Conservation (phyloP, 2,113 vertebrate species). For the Talpa occidentalis region DNA sequence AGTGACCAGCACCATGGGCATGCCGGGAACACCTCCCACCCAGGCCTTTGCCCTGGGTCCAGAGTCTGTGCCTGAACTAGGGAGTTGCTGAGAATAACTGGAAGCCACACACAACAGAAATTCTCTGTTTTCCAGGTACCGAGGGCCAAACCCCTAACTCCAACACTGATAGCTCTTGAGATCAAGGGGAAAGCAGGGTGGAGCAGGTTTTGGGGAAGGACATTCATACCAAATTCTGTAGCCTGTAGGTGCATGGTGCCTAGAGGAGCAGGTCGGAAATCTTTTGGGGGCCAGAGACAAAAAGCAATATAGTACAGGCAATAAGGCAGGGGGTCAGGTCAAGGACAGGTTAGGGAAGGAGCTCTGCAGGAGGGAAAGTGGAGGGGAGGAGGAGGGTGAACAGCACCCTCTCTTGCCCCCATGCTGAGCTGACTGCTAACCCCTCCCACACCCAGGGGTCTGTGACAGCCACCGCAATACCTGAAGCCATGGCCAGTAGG, state of each 20-base stretch:
- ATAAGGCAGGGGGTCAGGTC: neutral
- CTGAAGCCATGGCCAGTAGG: neutral
- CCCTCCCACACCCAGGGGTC: neutral
- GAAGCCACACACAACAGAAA: neutral
- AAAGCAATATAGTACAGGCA: neutral
- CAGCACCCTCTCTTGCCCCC: no score
- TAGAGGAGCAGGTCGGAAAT: conserved; percentile 46
- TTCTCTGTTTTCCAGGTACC: neutral
- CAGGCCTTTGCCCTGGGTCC: conserved; percentile 70
- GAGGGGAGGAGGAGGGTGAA: neutral
- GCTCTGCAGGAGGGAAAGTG: neutral
- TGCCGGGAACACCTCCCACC: conserved; percentile 48
- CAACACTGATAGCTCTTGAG: neutral
- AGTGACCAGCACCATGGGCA: neutral
- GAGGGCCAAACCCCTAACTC: neutral
- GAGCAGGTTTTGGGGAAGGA: neutral
- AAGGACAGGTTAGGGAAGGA: neutral
- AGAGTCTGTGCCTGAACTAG: conserved; percentile 49
- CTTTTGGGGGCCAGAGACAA: neutral
- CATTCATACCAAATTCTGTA: neutral
- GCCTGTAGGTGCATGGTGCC: neutral
- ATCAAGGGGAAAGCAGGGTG: neutral
- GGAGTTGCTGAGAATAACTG: neutral
- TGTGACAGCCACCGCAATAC: neutral
- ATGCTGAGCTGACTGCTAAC: neutral